These are phyloP conservation scores for Antedon bifida DNA, from an alignment of 35 echinoderm and acorn worm genomes.

Conservation along the genomic window DNA sequence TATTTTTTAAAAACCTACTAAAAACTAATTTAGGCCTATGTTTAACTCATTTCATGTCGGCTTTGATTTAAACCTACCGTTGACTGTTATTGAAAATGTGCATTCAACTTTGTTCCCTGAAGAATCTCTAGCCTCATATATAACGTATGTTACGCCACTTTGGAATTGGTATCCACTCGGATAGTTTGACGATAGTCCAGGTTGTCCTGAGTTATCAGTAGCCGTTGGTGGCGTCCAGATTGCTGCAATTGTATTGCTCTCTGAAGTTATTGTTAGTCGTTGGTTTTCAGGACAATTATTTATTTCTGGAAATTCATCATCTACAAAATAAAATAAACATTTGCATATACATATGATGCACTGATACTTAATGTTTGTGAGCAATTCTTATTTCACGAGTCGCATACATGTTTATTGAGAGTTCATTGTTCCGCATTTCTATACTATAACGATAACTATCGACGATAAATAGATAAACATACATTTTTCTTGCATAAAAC, in stretches of 20 bases:
- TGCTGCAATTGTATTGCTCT: not conserved
- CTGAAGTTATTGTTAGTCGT: not conserved
- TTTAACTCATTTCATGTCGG: too few relatives aligned
- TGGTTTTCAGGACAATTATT: not conserved
- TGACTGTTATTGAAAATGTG: slow-evolving; percentile 25
- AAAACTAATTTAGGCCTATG: too few relatives aligned
- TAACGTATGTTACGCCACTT: slow-evolving; percentile 20
- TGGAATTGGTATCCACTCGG: slow-evolving; percentile 2
- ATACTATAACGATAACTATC: too few relatives aligned
- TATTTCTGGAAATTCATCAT: not conserved
- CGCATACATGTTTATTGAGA: too few relatives aligned
- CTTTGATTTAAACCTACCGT: slow-evolving; percentile 24
- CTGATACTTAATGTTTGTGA: too few relatives aligned
- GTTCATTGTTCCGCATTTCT: too few relatives aligned
- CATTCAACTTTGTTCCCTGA: slow-evolving; percentile 20
- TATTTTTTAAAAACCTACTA: too few relatives aligned
- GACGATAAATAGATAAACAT: too few relatives aligned
- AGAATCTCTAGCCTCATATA: slow-evolving; percentile 17
- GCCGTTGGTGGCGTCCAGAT: slow-evolving; percentile 20
- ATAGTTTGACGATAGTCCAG: not conserved
- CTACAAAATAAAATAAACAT: not conserved
- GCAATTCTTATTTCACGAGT: too few relatives aligned
- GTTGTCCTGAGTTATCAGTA: slow-evolving; percentile 27
- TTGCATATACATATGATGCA: too few relatives aligned
- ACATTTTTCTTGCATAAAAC: too few relatives aligned